These are phyloP conservation scores for Pelobates fuscus DNA, from an alignment of 2,113 vertebrate genomes.

Conservation along the genomic window DNA sequence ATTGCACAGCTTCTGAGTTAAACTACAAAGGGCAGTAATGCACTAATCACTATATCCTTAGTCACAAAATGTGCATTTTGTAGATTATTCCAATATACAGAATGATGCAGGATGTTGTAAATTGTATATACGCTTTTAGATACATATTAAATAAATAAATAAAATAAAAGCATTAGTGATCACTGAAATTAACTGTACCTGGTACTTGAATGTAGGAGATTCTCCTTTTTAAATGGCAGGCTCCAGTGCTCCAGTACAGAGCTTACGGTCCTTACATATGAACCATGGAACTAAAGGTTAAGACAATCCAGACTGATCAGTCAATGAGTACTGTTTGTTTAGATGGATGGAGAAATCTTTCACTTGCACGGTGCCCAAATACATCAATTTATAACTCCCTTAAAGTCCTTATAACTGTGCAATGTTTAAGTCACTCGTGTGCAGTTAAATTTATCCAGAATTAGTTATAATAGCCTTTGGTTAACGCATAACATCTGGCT, in stretches of 20 bases:
- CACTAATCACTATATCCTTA: too few species aligned
- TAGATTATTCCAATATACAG: too few species aligned
- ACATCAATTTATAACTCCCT: neutral
- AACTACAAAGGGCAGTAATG: too few species aligned
- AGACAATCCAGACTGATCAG: slow-evolving; percentile 2
- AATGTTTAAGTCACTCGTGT: neutral
- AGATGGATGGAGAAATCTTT: slow-evolving; percentile 1
- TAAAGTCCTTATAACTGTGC: neutral
- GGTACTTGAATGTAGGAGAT: slow-evolving; percentile 2
- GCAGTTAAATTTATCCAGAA: neutral
- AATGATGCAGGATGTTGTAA: too few species aligned
- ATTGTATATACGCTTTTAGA: too few species aligned
- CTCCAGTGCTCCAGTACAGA: neutral
- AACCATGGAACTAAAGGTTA: slow-evolving; percentile 16
- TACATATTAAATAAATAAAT: too few species aligned
- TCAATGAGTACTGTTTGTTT: slow-evolving; percentile 16
- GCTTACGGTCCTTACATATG: slow-evolving; percentile 16
- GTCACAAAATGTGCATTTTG: too few species aligned
- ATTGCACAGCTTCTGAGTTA: too few species aligned
- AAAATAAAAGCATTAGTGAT: neutral
- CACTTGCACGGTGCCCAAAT: neutral
- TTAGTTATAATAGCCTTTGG: slow-evolving; percentile 3
- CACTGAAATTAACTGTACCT: slow-evolving; percentile 14
- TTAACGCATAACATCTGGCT: slow-evolving; percentile 19
- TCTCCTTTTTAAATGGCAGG: neutral